A percentile compares a stretch with the other conserved stretches of the same genome.
Conservation (phyloP, 2,888 invertebrate species). For the Anaspis maculata region DNA sequence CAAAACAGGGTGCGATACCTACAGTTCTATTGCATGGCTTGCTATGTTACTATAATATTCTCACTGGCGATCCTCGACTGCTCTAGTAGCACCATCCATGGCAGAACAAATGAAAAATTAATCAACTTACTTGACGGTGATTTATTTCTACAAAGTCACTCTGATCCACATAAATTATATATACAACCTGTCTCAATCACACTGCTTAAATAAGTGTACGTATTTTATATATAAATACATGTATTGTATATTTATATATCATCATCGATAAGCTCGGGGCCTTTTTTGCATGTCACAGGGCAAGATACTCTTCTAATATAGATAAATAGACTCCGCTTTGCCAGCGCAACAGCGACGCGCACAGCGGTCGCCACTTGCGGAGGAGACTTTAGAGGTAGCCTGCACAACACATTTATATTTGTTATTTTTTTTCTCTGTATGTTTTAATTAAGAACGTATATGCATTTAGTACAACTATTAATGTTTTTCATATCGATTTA, state of each 20-base stretch:
- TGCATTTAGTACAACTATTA: no score
- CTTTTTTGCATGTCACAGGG: conserved; percentile 32
- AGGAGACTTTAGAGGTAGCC: conserved; percentile 35
- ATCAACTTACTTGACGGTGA: conserved; percentile 36
- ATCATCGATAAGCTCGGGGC: conserved; percentile 36
- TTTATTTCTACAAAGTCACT: conserved; percentile 43
- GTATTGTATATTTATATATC: no score
- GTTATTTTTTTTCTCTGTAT: no score
- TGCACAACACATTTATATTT: no score
- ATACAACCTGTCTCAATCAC: conserved; percentile 43
- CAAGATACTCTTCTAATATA: conserved; percentile 31
- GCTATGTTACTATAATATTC: no score
- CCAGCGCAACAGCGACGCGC: conserved; percentile 27
- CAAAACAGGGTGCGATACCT: no score
- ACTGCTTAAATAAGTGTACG: conserved; percentile 41
- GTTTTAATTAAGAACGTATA: no score
- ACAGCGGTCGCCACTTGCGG: conserved; percentile 27
- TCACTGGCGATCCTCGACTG: no score
- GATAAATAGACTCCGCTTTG: conserved; percentile 24
- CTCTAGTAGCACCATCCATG: no score
- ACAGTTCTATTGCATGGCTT: no score
- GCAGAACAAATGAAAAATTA: no score
- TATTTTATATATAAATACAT: conserved; percentile 38
- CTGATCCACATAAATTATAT: conserved; percentile 44
- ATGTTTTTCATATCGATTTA: no score